phyloP scores from a whole-genome alignment of 2,888 invertebrate species.

The Mythimna albipuncta region DNA sequence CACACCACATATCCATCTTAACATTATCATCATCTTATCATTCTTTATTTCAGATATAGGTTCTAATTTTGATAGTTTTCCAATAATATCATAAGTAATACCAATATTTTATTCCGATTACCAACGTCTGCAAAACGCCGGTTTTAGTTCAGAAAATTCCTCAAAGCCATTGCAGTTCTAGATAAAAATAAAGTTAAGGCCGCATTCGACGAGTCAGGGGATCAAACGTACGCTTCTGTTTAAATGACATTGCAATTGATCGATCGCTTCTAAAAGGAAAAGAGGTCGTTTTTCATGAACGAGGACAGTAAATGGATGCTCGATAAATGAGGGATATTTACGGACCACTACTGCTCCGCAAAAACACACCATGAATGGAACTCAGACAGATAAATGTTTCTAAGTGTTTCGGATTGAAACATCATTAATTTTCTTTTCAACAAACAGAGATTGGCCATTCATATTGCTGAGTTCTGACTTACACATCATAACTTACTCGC shows the following conservation, averaged over 20 bases:
- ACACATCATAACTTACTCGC: constrained; percentile 46
- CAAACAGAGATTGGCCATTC: constrained; percentile 61
- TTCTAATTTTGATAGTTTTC: neutral
- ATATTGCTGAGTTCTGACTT: constrained; percentile 51
- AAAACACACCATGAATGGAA: constrained; percentile 81
- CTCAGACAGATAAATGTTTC: constrained; percentile 80
- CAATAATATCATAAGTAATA: neutral
- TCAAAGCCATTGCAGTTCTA: constrained; percentile 20
- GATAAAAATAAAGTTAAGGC: constrained; percentile 44
- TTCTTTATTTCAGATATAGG: neutral
- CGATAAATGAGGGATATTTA: constrained; percentile 84
- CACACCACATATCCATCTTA: too few relatives aligned
- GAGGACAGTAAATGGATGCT: constrained; percentile 84
- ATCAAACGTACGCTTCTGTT: constrained; percentile 77
- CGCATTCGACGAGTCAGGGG: constrained; percentile 72
- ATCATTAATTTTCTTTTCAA: constrained; percentile 82
- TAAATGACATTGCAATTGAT: constrained; percentile 86
- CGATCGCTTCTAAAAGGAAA: constrained; percentile 79
- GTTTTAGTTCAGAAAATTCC: neutral
- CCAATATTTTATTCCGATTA: neutral
- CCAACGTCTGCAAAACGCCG: neutral
- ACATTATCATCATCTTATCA: too few relatives aligned
- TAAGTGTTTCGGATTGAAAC: constrained; percentile 79
- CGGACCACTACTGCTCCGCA: constrained; percentile 74
- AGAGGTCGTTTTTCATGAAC: constrained; percentile 85